Evolutionary conservation across 2,113 vertebrate species (phyloP), one percentile per base, ranked within the genome.

Genomic region (Phyllostomus discolor): DNA sequence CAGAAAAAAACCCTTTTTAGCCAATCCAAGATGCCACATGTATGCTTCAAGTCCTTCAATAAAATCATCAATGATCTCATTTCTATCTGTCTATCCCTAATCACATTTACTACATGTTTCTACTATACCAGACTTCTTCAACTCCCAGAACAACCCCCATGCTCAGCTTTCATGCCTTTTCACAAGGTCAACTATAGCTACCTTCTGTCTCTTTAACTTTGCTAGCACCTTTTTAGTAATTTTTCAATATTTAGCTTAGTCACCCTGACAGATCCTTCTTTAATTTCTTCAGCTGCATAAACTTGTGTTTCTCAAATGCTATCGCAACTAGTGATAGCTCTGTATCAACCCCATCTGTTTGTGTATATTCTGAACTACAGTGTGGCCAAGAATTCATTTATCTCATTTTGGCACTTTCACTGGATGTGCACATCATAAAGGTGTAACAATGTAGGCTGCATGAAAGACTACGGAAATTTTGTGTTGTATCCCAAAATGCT

Each of bases 381-480:
- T 73, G 35, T 43, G 24, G 79, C 92, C 66, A 94, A 81, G 9
- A 96, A 79, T 57, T 93, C 67, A 70, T 76, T 82, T 62, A 83
- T 62, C 92, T 96, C 52, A 79, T 57, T 83, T 96, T 35, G 79
- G 69, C 5, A 94, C n/a, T 91, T 35, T 52, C 48, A 84, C 7
- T 88, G 38, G 33, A 59, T 43, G n/a, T 28, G 33, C 46, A 92
- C 10, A 93, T 8, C 43, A 22, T 95, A 54, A 91, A 96, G 50
- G 33, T 35, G 46, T 50, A 88, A 50, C 17, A 78, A 81, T 59
- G 26, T 31, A 72, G 28, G 22, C 33, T 67, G 8, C 93, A 14
- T 54, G 22, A 69, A 26, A 54, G 31, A 96, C n/a, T 67, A 66
- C 38, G 33, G 8, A 88, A 85, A 85, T 90, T 83, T 48, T 88